These are phyloP conservation scores for Smutsia temminckii DNA, from an alignment of 2,797 vertebrate genomes.

Conservation along the genomic window DNA sequence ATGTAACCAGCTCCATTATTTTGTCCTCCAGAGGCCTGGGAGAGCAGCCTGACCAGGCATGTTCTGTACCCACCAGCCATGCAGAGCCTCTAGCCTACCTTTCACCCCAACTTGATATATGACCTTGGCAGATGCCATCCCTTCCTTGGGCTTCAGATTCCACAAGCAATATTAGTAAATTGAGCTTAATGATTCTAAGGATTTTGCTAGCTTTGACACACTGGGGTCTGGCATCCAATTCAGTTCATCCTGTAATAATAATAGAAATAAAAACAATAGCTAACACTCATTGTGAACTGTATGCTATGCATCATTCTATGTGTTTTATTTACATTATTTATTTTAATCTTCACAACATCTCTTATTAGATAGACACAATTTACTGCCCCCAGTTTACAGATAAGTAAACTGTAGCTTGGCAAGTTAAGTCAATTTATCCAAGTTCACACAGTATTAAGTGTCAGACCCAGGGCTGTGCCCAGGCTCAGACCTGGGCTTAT, in stretches of 20 bases:
- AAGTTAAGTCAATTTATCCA: neutral
- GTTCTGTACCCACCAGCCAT: neutral
- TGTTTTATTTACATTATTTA: neutral
- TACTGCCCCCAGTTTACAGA: neutral
- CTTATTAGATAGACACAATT: neutral
- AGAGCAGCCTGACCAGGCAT: neutral
- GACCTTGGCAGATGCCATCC: neutral
- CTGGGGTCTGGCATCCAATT: neutral
- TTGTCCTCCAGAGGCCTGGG: neutral
- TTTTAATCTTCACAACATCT: neutral
- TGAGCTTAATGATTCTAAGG: neutral
- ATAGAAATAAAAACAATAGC: neutral
- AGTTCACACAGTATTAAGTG: neutral
- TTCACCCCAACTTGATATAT: neutral
- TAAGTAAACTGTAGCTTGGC: neutral
- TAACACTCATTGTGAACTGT: neutral
- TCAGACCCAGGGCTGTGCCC: too few species aligned
- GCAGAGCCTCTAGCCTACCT: neutral
- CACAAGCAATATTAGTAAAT: neutral
- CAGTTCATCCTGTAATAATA: neutral
- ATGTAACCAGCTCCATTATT: neutral
- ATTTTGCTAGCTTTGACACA: neutral
- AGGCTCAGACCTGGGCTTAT: neutral
- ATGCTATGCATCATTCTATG: neutral
- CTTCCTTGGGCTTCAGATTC: neutral